These are phyloP conservation scores for Spea hammondii DNA, from an alignment of 2,797 vertebrate species.

Conservation along the genomic window DNA sequence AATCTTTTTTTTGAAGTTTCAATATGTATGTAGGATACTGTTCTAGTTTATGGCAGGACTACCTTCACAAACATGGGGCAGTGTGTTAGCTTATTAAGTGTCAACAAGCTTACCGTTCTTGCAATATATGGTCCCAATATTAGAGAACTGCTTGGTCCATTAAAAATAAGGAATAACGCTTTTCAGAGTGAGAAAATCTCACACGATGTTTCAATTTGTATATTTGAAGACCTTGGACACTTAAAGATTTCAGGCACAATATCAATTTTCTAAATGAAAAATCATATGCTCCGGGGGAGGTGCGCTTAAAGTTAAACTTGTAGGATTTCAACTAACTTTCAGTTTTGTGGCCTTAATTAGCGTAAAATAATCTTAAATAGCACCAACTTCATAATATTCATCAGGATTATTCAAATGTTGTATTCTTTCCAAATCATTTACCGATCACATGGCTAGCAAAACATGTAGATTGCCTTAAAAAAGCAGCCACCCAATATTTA, in stretches of 20 bases:
- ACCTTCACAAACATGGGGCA: neutral
- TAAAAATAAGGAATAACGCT: neutral
- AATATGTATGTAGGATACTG: neutral
- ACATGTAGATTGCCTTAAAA: too few species aligned
- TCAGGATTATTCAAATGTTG: too few species aligned
- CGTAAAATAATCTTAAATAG: too few species aligned
- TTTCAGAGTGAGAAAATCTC: neutral
- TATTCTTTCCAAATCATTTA: too few species aligned
- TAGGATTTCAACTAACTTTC: too few species aligned
- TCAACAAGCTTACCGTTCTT: constrained; percentile 17
- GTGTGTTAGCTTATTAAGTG: constrained; percentile 13
- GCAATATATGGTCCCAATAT: neutral
- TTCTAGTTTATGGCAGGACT: neutral
- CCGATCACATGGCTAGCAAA: too few species aligned
- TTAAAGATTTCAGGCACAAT: neutral
- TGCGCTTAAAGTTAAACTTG: neutral
- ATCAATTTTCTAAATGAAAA: neutral
- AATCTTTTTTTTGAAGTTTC: neutral
- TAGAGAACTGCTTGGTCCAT: neutral
- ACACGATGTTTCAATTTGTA: constrained; percentile 7
- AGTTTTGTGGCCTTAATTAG: too few species aligned
- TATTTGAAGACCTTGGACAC: neutral
- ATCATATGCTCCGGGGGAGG: neutral
- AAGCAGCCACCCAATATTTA: too few species aligned
- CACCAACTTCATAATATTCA: too few species aligned